Evolutionary conservation across 2,888 invertebrate species (phyloP), one percentile per base, ranked within the genome.

Genomic region (Esperia sulphurella): DNA sequence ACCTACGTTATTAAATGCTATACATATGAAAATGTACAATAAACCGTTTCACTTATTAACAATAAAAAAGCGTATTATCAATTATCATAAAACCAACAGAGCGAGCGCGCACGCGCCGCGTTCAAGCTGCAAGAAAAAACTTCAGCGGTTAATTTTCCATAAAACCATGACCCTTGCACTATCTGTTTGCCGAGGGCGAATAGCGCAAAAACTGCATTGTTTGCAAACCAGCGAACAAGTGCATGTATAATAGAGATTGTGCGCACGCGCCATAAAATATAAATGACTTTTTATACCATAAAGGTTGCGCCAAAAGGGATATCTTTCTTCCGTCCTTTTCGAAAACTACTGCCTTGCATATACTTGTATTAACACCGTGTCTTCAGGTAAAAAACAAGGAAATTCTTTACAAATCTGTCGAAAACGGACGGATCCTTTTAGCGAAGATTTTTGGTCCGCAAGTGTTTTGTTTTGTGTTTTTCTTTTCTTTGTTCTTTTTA

Each of bases 41-140:
- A 55, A 40, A 53, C 51, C 51, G 50, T 50, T 52, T 44, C 45
- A 50, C 46, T 48, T 40, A 46, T 53, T 51, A 48, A 52, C 45
- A 42, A 49, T 47, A 52, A 52, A 54, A 59, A 43, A 31, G 13
- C 38, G 13, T 29, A 48, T 51, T 48, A 48, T 48, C 33, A 41
- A 48, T 51, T 48, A 48, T 48, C 33, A 41, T 44, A 57, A 52
- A 53, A 55, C 44, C 28, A 14, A 30, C 38, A 30, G 45, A 49
- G 44, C 48, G 38, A n/a, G 49, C 45, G 51, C 52, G 51, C 54
- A 49, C 50, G 53, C 52, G 53, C 35, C 38, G 44, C 43, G 30
- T 29, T 21, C 29, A 29, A 10, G 12, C 41, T 5, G 29, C 12
- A 12, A 33, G 12, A 9, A 35, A 33, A 46, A 45, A 51, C 43